Base-by-base conservation (phyloP, 64 coral and sea anemone species). In the Anthopleura sola region DNA sequence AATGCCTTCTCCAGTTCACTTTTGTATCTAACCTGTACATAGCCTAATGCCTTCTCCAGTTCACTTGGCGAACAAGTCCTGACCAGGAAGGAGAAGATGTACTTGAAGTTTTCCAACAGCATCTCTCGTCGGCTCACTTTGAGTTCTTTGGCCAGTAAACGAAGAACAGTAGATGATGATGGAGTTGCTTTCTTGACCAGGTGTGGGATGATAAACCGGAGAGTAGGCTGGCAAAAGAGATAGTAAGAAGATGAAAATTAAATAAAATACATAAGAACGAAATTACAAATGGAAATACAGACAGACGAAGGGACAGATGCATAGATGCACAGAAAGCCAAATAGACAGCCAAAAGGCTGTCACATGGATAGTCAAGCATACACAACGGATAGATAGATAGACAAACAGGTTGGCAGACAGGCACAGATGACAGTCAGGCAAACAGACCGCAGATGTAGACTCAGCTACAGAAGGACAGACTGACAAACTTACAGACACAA, bases 61-160 rank as follows among this genome's bases (percentile, higher is more conserved):
- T 96, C 94, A 36, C 86, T 50, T 47, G 94, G 83, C 24, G 94
- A 96, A 87, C 94, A 96, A 1, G 90, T 92, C 44, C 94, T 92
- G 57, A 96, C 94, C 37, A 96, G 90, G 24, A 96, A 90, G 16
- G 94, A 96, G 55, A 96, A 96, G 53, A 96, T 87, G 49, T 92
- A 96, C 38, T 96, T 96, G 79, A 96, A 96, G 50, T 96, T 96
- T 60, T 96, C 94, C 34, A 96, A 38, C 13, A 96, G 55, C 90
- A 96, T 96, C 55, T 92, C 94, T n/a, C 90, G 68, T 44, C 90
- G 78, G 36, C 91, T 96, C 47, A 96, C 84, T 83, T 96, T 92
- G 37, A 96, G 40, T 62, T 92, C 83, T 74, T 88, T 96, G n/a
- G 94, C 94, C 31, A 96, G 87, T n/a, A 90, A 66, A 39, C 90